Conservation (phyloP, 2,113 vertebrate genomes). For the Elephantulus edwardii region DNA sequence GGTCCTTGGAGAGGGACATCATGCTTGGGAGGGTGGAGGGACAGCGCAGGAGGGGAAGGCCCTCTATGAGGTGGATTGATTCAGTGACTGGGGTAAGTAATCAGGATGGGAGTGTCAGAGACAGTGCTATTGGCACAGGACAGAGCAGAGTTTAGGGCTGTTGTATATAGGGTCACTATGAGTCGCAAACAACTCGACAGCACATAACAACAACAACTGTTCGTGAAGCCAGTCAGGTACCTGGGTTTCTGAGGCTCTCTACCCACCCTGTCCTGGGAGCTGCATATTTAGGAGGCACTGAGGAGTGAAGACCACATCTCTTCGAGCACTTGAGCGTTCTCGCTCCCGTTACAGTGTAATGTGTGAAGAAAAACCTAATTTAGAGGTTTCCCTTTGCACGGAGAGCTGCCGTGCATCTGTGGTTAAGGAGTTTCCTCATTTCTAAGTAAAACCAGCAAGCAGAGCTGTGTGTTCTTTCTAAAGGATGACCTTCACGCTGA, state of each 20-base stretch:
- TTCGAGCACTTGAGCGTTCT: background rate
- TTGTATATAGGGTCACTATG: too few relatives aligned
- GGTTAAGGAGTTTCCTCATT: background rate
- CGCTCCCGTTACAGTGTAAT: background rate
- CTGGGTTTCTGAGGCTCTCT: background rate
- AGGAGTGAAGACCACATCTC: background rate
- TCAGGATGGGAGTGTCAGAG: too few relatives aligned
- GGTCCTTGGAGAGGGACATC: too few relatives aligned
- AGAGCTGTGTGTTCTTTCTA: background rate
- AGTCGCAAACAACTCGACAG: too few relatives aligned
- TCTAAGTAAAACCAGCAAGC: background rate
- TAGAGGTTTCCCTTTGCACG: background rate
- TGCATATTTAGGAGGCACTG: conserved; percentile 9
- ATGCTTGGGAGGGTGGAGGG: too few relatives aligned
- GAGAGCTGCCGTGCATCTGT: background rate
- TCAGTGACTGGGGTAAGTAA: too few relatives aligned
- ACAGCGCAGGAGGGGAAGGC: too few relatives aligned
- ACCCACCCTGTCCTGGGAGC: background rate
- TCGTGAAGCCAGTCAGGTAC: background rate
- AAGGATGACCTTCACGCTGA: background rate
- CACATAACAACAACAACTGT: too few relatives aligned
- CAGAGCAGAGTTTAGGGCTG: too few relatives aligned
- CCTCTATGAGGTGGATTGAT: too few relatives aligned
- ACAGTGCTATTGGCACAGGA: too few relatives aligned
- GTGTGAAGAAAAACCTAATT: conserved; percentile 24